A percentile compares a stretch with the other conserved stretches of the same genome.
Evolutionary conservation across 2,888 invertebrate species (phyloP).

Genomic region (Calameuta idolon): DNA sequence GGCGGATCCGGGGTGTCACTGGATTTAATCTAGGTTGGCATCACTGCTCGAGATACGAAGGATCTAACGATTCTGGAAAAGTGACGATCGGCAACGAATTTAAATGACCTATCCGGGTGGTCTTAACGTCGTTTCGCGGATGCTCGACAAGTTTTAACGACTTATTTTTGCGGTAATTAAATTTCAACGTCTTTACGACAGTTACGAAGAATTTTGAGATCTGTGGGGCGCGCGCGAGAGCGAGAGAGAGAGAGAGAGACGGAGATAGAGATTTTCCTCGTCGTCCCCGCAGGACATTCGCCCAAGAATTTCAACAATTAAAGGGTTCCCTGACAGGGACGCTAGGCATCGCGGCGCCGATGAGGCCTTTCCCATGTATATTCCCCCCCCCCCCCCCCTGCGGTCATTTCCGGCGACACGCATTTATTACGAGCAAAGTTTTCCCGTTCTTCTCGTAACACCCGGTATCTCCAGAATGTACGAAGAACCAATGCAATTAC

Average conservation of each 20-base stretch:
- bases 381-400: no score
- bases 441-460: not conserved
- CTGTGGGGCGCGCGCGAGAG: no score
- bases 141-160: constrained; percentile 33
- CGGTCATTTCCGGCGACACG: constrained; percentile 32
- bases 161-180: constrained; percentile 47
- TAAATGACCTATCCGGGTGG: not conserved
- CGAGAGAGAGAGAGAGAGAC: no score
- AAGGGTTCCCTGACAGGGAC: constrained; percentile 32
- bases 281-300: constrained; percentile 23
- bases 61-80: no score
- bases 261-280: not conserved
- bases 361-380: not conserved
- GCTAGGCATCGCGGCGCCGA: constrained; percentile 17
- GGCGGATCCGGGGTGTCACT: no score
- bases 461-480: constrained; percentile 7
- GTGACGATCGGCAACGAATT: not conserved
- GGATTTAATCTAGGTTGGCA: no score
- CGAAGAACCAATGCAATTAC: not conserved
- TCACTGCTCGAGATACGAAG: no score
- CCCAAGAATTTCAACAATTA: constrained; percentile 52
- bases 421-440: constrained; percentile 31
- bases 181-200: constrained; percentile 47
- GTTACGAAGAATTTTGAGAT: constrained; percentile 31
- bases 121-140: not conserved